Evolutionary conservation across 2,888 invertebrate genomes (phyloP), one percentile per base, ranked within the genome.

Genomic region (Didymodactylos carnosus): DNA sequence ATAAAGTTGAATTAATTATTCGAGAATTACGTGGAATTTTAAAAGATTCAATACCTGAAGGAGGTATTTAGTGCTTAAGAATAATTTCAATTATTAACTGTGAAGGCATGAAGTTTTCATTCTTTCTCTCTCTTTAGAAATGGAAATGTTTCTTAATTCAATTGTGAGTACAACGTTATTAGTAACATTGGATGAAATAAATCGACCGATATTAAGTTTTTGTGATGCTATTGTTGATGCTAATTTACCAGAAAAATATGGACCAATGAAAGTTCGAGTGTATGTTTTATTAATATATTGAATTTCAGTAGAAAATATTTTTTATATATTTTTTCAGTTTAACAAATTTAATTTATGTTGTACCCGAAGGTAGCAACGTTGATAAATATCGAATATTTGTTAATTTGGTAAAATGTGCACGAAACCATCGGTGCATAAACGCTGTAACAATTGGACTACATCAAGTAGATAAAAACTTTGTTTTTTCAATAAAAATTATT

Each of bases 101-200:
- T n/a, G n/a, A n/a, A n/a, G n/a, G n/a, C n/a, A n/a, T n/a, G n/a
- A n/a, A n/a, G n/a, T n/a, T n/a, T n/a, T n/a, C n/a, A n/a, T n/a
- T n/a, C n/a, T n/a, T n/a, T n/a, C n/a, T n/a, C n/a, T n/a, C n/a
- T n/a, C n/a, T n/a, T n/a, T 41, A 35, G 74, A 74, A 62, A 43
- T 74, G 41, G 74, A 74, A 69, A 74, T 74, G 74, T 39, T 74
- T 40, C 51, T 74, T 16, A 74, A 74, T 53, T 74, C 74, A 5
- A 23, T 74, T n/a, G 25, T 74, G 23, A 74, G 74, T 69, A 25
- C 71, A 19, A 71, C 71, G 23, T 53, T 74, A 23, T 46, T 71
- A 39, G 41, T 69, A 16, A 53, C 71, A 19, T 71, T 62, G 25
- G 71, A 74, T 16, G 62, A 43, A 53, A 70, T 49, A n/a, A 69